Evolutionary conservation across 2,113 vertebrate species (phyloP), one percentile per base, ranked within the genome.

Genomic region (Otolemur garnettii): DNA sequence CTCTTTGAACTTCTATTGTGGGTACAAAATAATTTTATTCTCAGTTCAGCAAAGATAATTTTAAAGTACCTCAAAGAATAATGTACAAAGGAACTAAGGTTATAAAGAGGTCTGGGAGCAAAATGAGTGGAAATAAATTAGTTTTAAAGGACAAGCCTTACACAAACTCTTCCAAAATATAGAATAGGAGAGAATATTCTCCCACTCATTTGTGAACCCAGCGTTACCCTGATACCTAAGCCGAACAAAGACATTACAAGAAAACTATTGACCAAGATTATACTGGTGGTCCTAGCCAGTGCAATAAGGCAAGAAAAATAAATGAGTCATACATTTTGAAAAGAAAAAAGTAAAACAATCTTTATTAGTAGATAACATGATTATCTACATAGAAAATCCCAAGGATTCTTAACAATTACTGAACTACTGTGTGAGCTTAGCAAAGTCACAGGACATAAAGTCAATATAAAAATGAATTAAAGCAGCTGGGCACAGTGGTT

Each of bases 381-480:
- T 77, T n/a, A 93, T 72, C 55, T 90, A 78, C 45, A 60, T 62
- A 68, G 57, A 88, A 88, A 84, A 77, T 87, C 12, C 15, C 64
- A 83, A 95, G 45, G n/a, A 77, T 60, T 66, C 77, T 53, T 30
- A 64, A 75, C 55, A 91, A 78, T 82, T 90, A 66, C 55, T 86
- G 55, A 86, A 77, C 6, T 86, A 33, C 19, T 87, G 11, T 86
- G 42, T 78, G 55, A 77, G 17, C 62, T 82, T 90, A 90, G n/a
- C 55, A 86, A 81, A 59, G 42, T 77, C 33, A 92, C 64, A 90
- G 28, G 33, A 78, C 84, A 57, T 21, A 93, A 88, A 93, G 14
- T 28, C n/a, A 88, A 17, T 60, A 84, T 75, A 95, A 96, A 93
- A 59, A 33, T 60, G 10, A 95, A 84, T 86, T 86, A 24, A 80